These are phyloP conservation scores for Sinelater perroti DNA, from an alignment of 2,888 invertebrate genomes.

Conservation along the genomic window DNA sequence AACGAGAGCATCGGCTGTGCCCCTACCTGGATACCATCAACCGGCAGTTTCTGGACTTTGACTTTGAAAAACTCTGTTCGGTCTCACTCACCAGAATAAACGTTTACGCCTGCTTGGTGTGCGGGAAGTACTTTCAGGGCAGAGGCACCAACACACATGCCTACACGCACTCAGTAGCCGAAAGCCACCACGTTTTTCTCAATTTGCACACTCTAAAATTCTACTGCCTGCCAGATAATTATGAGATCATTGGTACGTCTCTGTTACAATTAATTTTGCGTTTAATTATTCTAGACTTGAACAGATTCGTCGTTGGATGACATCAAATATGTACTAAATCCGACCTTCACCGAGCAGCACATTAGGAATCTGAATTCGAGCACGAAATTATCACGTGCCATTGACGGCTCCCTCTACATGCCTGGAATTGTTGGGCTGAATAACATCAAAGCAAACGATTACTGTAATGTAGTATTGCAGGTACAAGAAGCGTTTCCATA, in stretches of 20 bases:
- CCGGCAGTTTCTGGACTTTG: constrained; percentile 95
- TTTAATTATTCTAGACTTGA: constrained; percentile 45
- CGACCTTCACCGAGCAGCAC: constrained; percentile 87
- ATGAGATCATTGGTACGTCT: constrained; percentile 91
- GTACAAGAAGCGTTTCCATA: too few species aligned
- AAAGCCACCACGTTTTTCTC: constrained; percentile 96
- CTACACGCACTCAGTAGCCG: constrained; percentile 98
- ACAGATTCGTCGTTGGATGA: constrained; percentile 96
- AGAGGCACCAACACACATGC: constrained; percentile 98
- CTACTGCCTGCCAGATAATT: constrained; percentile 99
- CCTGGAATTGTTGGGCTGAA: constrained; percentile 98
- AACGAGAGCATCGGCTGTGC: constrained; percentile 66
- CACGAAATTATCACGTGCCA: constrained; percentile 90
- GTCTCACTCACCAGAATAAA: constrained; percentile 97
- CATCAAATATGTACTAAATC: constrained; percentile 98
- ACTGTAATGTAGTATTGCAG: constrained; percentile 98
- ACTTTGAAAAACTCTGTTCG: constrained; percentile 99
- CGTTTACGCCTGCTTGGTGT: constrained; percentile 98
- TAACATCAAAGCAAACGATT: constrained; percentile 99
- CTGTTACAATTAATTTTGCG: not conserved
- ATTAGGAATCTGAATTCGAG: constrained; percentile 83
- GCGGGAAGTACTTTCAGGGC: constrained; percentile 98
- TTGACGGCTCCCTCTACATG: constrained; percentile 95
- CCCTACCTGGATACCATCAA: constrained; percentile 99
- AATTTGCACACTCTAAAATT: constrained; percentile 97